These are phyloP conservation scores for Rhynchonema sp. DNA, from an alignment of 2,888 invertebrate genomes.

Conservation along the genomic window DNA sequence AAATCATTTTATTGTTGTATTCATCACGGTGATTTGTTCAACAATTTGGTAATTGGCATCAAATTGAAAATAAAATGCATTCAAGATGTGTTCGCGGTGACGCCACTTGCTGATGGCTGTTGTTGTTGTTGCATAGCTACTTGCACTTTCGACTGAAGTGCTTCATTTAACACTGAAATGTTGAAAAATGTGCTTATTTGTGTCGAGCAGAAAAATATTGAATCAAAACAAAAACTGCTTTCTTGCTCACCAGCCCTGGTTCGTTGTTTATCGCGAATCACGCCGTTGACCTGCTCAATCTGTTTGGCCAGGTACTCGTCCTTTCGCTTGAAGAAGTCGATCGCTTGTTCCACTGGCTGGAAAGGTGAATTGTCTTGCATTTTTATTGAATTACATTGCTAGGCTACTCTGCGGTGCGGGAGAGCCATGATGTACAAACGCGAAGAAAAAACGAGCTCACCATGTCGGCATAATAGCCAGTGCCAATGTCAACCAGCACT, in stretches of 20 bases:
- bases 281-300: conserved; percentile 70
- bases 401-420: too few species aligned
- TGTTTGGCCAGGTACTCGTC: conserved; percentile 74
- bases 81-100: too few species aligned
- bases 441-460: conserved; percentile 31
- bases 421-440: too few species aligned
- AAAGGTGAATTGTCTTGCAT: not conserved
- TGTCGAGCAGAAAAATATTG: not conserved
- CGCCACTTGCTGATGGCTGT: too few species aligned
- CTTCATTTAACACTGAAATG: not conserved
- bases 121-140: not conserved
- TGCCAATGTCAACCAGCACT: conserved; percentile 83
- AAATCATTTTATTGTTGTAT: too few species aligned
- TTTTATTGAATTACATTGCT: conserved; percentile 2
- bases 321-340: conserved; percentile 77
- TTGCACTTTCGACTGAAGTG: not conserved
- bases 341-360: conserved; percentile 58
- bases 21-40: too few species aligned
- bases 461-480: conserved; percentile 87
- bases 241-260: conserved; percentile 24
- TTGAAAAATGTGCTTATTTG: not conserved
- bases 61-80: too few species aligned
- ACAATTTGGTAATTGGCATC: too few species aligned
- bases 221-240: not conserved
- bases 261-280: conserved; percentile 53